Conservation (phyloP, 2,888 invertebrate species). For the Aethes cnicana region DNA sequence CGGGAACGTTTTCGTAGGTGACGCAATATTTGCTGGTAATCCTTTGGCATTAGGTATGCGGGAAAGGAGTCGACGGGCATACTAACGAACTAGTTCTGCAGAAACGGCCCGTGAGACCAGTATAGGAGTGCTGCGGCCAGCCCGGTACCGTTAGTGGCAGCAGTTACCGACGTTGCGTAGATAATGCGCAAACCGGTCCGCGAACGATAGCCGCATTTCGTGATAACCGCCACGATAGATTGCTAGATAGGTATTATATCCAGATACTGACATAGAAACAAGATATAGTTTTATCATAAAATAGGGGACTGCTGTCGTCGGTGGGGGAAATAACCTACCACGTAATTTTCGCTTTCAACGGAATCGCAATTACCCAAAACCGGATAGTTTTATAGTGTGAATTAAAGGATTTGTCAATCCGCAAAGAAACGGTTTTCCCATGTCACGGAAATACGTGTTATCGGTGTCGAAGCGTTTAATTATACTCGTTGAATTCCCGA, state of each 20-base stretch:
- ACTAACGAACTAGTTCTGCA: conserved; percentile 61
- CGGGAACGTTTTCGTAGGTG: not conserved
- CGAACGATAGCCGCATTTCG: conserved; percentile 51
- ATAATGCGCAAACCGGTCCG: conserved; percentile 66
- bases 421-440: conserved; percentile 36
- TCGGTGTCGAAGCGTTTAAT: conserved; percentile 36
- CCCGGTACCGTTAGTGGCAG: conserved; percentile 67
- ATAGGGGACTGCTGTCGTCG: not conserved
- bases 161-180: conserved; percentile 63
- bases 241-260: conserved; percentile 42
- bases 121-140: conserved; percentile 55
- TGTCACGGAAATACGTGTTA: conserved; percentile 35
- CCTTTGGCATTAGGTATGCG: conserved; percentile 53
- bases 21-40: conserved; percentile 36
- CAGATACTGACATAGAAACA: conserved; percentile 10
- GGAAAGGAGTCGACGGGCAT: conserved; percentile 54
- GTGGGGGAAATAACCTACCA: not conserved
- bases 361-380: not conserved
- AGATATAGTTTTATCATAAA: conserved; percentile 18
- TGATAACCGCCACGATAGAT: conserved; percentile 51
- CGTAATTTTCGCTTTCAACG: not conserved
- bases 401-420: conserved; percentile 14
- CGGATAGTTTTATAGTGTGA: not conserved
- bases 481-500: conserved; percentile 39
- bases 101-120: conserved; percentile 60